Evolutionary conservation across 2,888 invertebrate genomes (phyloP).

Genomic region (Cryptus armator): DNA sequence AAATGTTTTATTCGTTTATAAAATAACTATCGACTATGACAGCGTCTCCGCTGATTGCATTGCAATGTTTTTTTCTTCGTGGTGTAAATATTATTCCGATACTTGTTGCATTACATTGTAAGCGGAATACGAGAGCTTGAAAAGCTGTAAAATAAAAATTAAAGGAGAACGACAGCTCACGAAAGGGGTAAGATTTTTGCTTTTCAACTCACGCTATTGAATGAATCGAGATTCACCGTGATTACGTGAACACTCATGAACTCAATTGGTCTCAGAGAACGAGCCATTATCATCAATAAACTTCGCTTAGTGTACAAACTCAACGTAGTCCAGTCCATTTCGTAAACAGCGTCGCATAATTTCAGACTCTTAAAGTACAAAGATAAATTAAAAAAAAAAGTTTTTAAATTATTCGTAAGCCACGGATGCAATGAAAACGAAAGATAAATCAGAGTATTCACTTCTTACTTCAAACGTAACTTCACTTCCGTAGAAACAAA

Average conservation of each 20-base stretch:
- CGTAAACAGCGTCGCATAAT: conserved; percentile 63
- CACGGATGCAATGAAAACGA: too few species aligned
- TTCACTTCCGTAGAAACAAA: conserved; percentile 50
- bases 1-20: too few species aligned
- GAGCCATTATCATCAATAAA: conserved; percentile 67
- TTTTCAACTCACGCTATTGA: conserved; percentile 67
- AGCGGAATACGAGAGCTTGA: conserved; percentile 22
- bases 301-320: conserved; percentile 22
- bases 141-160: not conserved
- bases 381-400: too few species aligned
- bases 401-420: too few species aligned
- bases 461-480: conserved; percentile 39
- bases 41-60: too few species aligned
- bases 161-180: not conserved
- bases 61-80: not conserved
- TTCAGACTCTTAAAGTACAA: conserved; percentile 65
- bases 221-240: conserved; percentile 68
- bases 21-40: too few species aligned
- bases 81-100: not conserved
- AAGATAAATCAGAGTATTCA: not conserved
- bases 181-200: not conserved
- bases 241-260: conserved; percentile 66
- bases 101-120: conserved; percentile 60
- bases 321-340: conserved; percentile 69
- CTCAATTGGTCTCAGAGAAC: conserved; percentile 62